Base-by-base conservation (phyloP, 2,797 vertebrate genomes). In the Myotis daubentonii region DNA sequence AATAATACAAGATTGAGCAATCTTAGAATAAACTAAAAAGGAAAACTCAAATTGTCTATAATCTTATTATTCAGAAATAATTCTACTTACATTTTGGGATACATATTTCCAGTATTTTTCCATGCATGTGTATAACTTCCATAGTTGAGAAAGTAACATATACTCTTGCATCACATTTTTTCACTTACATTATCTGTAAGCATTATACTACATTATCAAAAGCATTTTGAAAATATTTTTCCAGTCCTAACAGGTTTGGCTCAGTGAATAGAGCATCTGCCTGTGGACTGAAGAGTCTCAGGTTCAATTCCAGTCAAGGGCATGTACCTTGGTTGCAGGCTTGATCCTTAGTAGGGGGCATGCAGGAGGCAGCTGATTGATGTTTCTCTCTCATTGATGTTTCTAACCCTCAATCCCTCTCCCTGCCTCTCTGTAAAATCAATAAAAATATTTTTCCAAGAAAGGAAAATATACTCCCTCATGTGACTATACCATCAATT, bases 11-110 rank as follows among this genome's bases (percentile, higher is more conserved):
- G 72, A 82, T 78, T 11, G 6, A 90, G 57, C 74, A 84, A 57
- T 72, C 55, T 82, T 86, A 70, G 60, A 81, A 91, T 72, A 68
- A 47, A 71, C 30, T 71, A 89, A 87, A 85, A 82, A 13, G 89
- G 30, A 87, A 91, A 19, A 76, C 51, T 65, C 65, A 80, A 94
- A 71, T 91, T 17, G 81, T 47, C 38, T n/a, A 91, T 75, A 81
- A 91, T 66, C 49, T 62, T 70, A 83, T 66, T 70, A 87, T 74
- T 57, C 70, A 89, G 62, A 81, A 94, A 84, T 44, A 95, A 38
- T 80, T 80, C 36, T 55, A 25, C 53, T 89, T 83, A 38, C 17
- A 82, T 79, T 81, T 85, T 70, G 6, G 28, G 36, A 55, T 87
- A 28, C 30, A 65, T 84, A 38, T 44, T 62, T 57, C 38, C 16